Evolutionary conservation across 2,797 vertebrate genomes (phyloP).

Genomic region (Syndactyla subalaris): DNA sequence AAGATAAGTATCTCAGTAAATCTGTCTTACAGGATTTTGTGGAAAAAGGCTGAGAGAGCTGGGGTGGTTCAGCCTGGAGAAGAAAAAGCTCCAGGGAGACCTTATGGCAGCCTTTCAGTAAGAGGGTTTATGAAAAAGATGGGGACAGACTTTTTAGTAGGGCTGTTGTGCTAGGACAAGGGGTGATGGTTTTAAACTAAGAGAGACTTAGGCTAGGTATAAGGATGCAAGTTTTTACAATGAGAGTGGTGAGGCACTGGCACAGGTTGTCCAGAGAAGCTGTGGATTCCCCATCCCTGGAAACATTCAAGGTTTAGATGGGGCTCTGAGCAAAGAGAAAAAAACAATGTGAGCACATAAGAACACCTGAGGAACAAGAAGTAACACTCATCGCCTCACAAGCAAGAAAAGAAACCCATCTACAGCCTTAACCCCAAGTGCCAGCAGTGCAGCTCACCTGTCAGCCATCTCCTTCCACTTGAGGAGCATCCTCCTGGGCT

Average conservation of each 20-base stretch:
- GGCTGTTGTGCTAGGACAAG: not conserved
- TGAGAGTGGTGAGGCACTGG: not conserved
- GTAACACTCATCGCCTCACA: not conserved
- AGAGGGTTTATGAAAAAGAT: not conserved
- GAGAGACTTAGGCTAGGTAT: not conserved
- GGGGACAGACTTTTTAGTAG: not conserved
- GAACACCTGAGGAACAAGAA: not conserved
- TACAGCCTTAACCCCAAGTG: not conserved
- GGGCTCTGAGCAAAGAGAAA: not conserved
- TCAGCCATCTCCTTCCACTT: conserved; percentile 98
- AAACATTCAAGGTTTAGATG: not conserved
- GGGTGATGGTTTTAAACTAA: not conserved
- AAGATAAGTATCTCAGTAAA: not conserved
- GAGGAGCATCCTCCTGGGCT: conserved; percentile 88
- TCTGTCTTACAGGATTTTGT: not conserved
- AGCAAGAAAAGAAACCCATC: not conserved
- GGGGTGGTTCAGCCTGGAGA: not conserved
- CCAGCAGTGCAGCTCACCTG: conserved; percentile 76
- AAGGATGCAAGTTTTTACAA: not conserved
- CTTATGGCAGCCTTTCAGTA: not conserved
- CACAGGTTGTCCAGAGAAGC: not conserved
- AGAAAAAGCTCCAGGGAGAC: not conserved
- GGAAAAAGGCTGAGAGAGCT: not conserved
- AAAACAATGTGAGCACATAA: fast-evolving
- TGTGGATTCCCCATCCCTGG: not conserved